Percentiles rank a stretch among this genome's conserved stretches.
Conservation (phyloP, 1,140 invertebrate genomes). For the Triops cancriformis region DNA sequence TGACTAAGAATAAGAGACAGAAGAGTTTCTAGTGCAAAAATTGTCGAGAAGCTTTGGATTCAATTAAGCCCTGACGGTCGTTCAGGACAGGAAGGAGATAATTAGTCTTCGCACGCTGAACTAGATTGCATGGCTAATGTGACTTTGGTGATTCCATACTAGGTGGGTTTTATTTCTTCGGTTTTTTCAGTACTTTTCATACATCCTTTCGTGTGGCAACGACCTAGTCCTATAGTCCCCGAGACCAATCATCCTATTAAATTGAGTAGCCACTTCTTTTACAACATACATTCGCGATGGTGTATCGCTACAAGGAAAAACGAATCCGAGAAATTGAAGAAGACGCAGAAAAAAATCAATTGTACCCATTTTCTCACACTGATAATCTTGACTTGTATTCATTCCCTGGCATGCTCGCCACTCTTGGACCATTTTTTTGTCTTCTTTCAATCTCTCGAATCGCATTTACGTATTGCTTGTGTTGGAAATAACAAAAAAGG, state of each 20-base stretch:
- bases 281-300: not conserved
- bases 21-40: not conserved
- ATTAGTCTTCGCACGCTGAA: constrained; percentile 6
- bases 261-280: not conserved
- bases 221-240: too few relatives aligned
- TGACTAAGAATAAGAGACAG: not conserved
- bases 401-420: not conserved
- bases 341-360: not conserved
- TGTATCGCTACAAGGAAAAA: not conserved
- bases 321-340: not conserved
- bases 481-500: not conserved
- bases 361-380: not conserved
- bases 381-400: not conserved
- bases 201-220: not conserved
- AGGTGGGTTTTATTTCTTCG: not conserved
- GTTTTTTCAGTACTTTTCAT: not conserved
- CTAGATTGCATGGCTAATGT: constrained; percentile 10
- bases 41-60: not conserved
- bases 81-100: not conserved
- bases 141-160: constrained; percentile 9
- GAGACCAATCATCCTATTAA: not conserved
- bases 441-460: not conserved
- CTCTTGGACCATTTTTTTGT: not conserved
- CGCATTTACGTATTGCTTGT: not conserved
- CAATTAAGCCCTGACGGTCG: constrained; percentile 8